Evolutionary conservation across 2,888 invertebrate species (phyloP).

Genomic region (Agriopis leucophaearia): DNA sequence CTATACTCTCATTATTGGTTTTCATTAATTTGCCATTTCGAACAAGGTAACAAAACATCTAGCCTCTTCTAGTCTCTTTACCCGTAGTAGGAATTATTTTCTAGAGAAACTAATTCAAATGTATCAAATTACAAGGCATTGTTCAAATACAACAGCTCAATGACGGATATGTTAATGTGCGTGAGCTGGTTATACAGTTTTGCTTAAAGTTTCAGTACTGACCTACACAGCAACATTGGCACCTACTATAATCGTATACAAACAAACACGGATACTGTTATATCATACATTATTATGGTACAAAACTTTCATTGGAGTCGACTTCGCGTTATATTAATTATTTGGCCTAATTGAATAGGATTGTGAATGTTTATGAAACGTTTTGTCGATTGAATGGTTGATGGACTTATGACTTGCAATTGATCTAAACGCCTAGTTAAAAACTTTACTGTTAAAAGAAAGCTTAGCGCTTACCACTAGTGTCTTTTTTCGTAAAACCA

Average conservation of each 20-base stretch:
- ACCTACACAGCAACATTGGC: slow-evolving; percentile 12
- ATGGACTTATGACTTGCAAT: neutral
- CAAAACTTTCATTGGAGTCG: slow-evolving; percentile 62
- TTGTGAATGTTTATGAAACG: neutral
- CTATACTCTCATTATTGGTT: no score
- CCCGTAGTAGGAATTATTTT: no score
- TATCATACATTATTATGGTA: slow-evolving; percentile 65
- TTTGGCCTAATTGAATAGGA: slow-evolving; percentile 31
- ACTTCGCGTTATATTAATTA: slow-evolving; percentile 52
- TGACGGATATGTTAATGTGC: neutral
- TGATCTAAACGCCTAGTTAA: neutral
- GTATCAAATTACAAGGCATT: no score
- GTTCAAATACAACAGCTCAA: no score
- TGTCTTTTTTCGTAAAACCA: neutral
- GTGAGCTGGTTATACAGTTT: neutral
- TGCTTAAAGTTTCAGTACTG: slow-evolving; percentile 22
- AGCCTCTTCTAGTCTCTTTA: no score
- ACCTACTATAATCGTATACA: slow-evolving; percentile 55
- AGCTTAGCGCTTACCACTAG: neutral
- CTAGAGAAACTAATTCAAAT: no score
- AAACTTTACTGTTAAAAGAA: neutral
- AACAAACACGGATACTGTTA: slow-evolving; percentile 72
- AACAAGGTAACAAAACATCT: no score
- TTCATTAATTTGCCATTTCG: no score
- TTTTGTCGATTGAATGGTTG: neutral